Evolutionary conservation across 1,140 invertebrate species (phyloP).

Genomic region (Pogonomyrmex barbatus): DNA sequence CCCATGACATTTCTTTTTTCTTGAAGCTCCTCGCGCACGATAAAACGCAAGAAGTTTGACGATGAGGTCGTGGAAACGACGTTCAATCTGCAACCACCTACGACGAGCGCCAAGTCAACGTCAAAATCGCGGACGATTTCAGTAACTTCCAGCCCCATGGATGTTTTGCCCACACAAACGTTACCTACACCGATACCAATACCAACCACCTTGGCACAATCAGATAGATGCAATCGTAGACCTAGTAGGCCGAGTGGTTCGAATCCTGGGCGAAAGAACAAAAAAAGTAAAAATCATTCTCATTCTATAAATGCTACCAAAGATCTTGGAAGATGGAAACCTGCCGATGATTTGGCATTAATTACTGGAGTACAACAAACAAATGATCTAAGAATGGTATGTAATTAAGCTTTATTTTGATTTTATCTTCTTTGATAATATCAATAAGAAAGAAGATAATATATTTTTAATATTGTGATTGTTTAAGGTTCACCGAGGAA

Average conservation of each 20-base stretch:
- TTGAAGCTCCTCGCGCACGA: conserved; percentile 94
- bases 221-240: conserved; percentile 80
- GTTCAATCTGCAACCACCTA: conserved; percentile 91
- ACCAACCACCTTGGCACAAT: conserved; percentile 78
- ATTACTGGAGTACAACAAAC: conserved; percentile 97
- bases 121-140: conserved; percentile 86
- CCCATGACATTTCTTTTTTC: not conserved
- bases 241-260: conserved; percentile 80
- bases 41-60: conserved; percentile 98
- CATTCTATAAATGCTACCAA: conserved; percentile 88
- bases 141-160: conserved; percentile 82
- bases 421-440: not conserved
- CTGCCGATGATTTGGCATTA: conserved; percentile 97
- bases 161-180: conserved; percentile 83
- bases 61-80: conserved; percentile 96
- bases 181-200: conserved; percentile 83
- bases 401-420: conserved; percentile 1
- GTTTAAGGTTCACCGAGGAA: conserved; percentile 94
- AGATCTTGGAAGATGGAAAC: conserved; percentile 98
- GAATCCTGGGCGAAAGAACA: conserved; percentile 83
- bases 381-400: conserved; percentile 85
- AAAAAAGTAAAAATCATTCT: conserved; percentile 84
- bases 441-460: not conserved
- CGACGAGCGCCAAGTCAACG: conserved; percentile 87
- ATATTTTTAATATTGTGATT: conserved; percentile 52